A percentile compares a stretch with the other conserved stretches of the same genome.
phyloP scores from a whole-genome alignment of 2,113 vertebrate genomes.

The Pluvianellus socialis region DNA sequence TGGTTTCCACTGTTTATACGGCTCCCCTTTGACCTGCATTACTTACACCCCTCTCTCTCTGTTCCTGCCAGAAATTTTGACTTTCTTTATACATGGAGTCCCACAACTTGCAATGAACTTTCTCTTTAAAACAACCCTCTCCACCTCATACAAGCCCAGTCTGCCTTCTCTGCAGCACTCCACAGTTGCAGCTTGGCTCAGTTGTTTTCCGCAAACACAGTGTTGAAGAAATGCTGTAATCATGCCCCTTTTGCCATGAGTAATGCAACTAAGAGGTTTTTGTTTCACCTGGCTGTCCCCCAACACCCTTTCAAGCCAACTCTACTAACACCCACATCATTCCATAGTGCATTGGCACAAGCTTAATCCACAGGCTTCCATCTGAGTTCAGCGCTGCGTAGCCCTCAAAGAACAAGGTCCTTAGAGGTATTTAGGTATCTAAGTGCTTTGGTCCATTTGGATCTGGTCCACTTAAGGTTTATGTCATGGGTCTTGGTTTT shows the following conservation, averaged over 20 bases:
- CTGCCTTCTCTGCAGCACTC: neutral
- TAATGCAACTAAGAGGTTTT: neutral
- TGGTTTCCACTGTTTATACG: neutral
- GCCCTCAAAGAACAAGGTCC: neutral
- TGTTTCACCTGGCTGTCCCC: neutral
- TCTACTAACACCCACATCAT: accelerated
- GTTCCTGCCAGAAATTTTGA: neutral
- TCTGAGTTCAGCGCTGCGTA: neutral
- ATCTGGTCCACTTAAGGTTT: neutral
- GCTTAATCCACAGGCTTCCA: neutral
- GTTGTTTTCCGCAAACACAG: neutral
- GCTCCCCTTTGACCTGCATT: neutral
- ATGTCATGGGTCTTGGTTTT: neutral
- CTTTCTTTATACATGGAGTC: neutral
- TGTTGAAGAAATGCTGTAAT: neutral
- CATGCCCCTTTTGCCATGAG: neutral
- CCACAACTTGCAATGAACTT: neutral
- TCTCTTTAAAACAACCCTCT: neutral
- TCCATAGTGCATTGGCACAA: neutral
- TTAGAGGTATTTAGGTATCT: neutral
- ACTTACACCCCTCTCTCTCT: neutral
- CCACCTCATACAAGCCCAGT: neutral
- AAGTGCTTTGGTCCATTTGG: neutral
- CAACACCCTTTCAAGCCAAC: neutral
- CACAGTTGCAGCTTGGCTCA: neutral